Evolutionary conservation across 2,113 vertebrate genomes (phyloP), one percentile per base, ranked within the genome.

Genomic region (Plotosus lineatus): DNA sequence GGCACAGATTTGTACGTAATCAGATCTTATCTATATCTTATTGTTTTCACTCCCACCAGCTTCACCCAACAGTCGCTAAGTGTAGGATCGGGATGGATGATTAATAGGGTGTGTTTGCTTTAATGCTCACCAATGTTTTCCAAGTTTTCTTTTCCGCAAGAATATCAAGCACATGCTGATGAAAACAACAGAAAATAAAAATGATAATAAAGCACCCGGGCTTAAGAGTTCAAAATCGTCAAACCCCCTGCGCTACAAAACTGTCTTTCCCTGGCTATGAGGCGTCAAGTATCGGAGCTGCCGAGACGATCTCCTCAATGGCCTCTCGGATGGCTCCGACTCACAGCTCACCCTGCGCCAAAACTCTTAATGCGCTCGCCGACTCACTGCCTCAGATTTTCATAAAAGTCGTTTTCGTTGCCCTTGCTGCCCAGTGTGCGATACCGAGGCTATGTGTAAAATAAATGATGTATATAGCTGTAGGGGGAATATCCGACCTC

Each of bases 401-500:
- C 86, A 85, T 88, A 90, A 90, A 76, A 93, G 94, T 93, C 90
- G 93, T 95, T 95, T 95, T 93, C 92, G 89, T 90, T 76, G 89
- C 85, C 92, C 90, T 86, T 71, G 92, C 94, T 95, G 95, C 96
- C 95, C 96, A 94, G 97, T 94, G 95, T 95, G 95, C 94, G 93
- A 96, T 96, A 96, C 97, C 96, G 96, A 73, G 95, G 94, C 94
- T 96, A 97, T 98, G 95, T 95, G 94, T 96, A 96, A 96, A 98
- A 98, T 99, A 99, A 99, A 99, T 99, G 96, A 98, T 98, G 96
- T 98, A 97, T 98, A 94, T 95, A 97, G 94, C 96, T 96, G 94
- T 96, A 96, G 95, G 95, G 97, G 95, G 93, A 93, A 90, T n/a
- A 92, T 94, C 94, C 94, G 94, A 94, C 93, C 93, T 95, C 92